phyloP scores from a whole-genome alignment of 2,113 vertebrate genomes.

The Nibea albiflora region DNA sequence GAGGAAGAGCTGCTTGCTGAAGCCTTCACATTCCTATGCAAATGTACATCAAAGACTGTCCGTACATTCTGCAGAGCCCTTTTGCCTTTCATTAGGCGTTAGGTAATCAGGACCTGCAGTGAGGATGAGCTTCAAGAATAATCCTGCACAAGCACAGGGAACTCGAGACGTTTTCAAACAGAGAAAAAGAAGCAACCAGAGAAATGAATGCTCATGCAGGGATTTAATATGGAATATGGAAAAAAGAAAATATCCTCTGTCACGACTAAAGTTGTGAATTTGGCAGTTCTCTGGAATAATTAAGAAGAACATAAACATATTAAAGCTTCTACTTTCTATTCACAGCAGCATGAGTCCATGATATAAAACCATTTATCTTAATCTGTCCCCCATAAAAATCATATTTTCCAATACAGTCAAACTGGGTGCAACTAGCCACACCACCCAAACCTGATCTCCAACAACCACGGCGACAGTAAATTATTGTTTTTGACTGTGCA shows the following conservation, averaged over 20 bases:
- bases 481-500: background rate
- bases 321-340: background rate
- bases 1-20: slow-evolving; percentile 17
- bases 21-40: slow-evolving; percentile 55
- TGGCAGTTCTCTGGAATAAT: background rate
- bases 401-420: background rate
- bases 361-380: background rate
- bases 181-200: background rate
- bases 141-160: slow-evolving; percentile 32
- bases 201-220: background rate
- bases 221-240: background rate
- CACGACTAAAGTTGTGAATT: background rate
- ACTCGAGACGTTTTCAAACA: slow-evolving; percentile 17
- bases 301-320: background rate
- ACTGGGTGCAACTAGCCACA: background rate
- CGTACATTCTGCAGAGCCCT: slow-evolving; percentile 41
- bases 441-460: background rate
- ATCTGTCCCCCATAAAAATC: background rate
- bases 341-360: background rate
- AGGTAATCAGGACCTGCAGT: slow-evolving; percentile 39
- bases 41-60: slow-evolving; percentile 47
- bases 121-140: slow-evolving; percentile 43
- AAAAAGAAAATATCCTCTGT: background rate
- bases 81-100: slow-evolving; percentile 18
- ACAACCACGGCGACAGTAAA: background rate